Evolutionary conservation across 2,113 vertebrate genomes (phyloP), one percentile per base, ranked within the genome.

Genomic region (Tachysurus vachellii): DNA sequence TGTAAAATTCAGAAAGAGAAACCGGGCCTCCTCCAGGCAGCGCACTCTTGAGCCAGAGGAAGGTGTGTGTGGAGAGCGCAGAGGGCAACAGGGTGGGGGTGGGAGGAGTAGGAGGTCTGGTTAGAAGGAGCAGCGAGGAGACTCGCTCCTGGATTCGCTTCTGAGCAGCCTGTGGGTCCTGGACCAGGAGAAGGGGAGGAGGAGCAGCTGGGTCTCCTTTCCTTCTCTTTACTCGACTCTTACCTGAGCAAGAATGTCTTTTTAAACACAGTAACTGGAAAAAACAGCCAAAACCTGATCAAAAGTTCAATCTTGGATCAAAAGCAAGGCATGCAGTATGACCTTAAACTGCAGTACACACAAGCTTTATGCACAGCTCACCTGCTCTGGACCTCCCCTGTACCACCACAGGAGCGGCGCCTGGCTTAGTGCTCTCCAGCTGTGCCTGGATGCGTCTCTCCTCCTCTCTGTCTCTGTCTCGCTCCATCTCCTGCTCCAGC

Each of bases 1-100:
- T 88, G 61, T 97, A 97, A 92, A 97, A 97, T 14, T 92, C 92
- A 1, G 91, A 93, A 0, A 23, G 16, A 1, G 91, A 87, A 85
- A 70, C 88, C 16, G 89, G 68, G 19, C 64, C 86, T 71, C 83
- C 85, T 5, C 88, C 91, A 0, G 90, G 91, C 88, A 98, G 93
- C 10, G 95, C 68, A 26, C 98, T 99, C 92, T 94, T 93, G 57
- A 95, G 92, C 98, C 98, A 99, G 44, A 99, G 93, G 44, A 93
- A 93, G 82, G 93, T 93, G 42, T 92, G 92, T 61, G 87, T 6
- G 36, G 93, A 90, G 86, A 98, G 94, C 17, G 82, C 90, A 86
- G 97, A 98, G 28, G 92, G 59, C 26, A 94, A 90, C 56, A 96
- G 94, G 0, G 89, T 93, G 0, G 97, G 96, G 0, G 96, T 97